A percentile compares a stretch with the other conserved stretches of the same genome.
These are phyloP conservation scores for Astyanax mexicanus DNA, from an alignment of 2,797 vertebrate species.

Conservation along the genomic window DNA sequence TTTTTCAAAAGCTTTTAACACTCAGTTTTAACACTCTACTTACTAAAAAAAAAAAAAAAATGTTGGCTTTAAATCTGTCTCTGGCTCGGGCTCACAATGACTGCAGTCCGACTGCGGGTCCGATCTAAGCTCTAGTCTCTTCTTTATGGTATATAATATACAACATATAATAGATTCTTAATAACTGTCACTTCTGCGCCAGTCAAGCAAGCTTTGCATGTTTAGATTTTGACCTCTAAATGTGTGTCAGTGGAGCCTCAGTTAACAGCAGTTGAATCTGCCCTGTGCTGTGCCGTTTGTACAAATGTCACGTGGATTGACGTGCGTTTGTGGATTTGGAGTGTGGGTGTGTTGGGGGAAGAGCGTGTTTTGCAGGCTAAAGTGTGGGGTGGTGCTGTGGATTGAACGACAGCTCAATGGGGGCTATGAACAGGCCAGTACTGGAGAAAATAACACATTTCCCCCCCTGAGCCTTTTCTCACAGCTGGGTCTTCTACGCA, in stretches of 20 bases:
- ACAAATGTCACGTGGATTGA: too few species aligned
- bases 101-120: too few species aligned
- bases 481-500: constrained; percentile 37
- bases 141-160: too few species aligned
- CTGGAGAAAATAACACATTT: constrained; percentile 39
- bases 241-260: background rate
- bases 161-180: too few species aligned
- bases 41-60: too few species aligned
- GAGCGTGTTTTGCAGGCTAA: background rate
- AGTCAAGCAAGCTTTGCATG: too few species aligned
- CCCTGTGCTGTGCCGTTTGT: too few species aligned
- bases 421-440: constrained; percentile 17
- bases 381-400: background rate
- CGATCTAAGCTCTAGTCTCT: too few species aligned
- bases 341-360: background rate
- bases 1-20: too few species aligned
- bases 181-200: background rate
- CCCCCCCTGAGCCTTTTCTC: constrained; percentile 24
- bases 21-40: too few species aligned
- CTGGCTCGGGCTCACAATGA: too few species aligned
- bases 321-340: background rate
- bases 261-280: background rate
- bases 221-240: background rate
- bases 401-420: constrained; percentile 34
- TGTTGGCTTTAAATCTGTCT: too few species aligned